phyloP scores from a whole-genome alignment of 2,797 vertebrate species.

The Hapalemur alaotrensis region DNA sequence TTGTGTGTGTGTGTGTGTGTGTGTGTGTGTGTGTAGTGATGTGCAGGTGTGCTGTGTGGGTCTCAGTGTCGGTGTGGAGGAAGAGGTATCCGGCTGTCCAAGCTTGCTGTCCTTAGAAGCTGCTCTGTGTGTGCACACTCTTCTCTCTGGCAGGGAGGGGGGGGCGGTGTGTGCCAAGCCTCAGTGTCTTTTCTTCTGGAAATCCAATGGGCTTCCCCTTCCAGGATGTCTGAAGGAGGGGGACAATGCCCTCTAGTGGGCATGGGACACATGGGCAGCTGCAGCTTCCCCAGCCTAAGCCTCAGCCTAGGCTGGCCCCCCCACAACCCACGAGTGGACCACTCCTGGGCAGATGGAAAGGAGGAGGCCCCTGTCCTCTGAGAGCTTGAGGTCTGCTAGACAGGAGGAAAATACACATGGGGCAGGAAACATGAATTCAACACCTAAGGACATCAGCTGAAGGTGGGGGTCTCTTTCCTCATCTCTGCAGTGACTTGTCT shows the following conservation, averaged over 20 bases:
- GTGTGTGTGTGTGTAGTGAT: neutral
- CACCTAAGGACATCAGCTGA: neutral
- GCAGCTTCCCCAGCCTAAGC: neutral
- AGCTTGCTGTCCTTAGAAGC: neutral
- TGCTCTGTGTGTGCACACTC: too few species aligned
- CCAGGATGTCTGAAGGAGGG: neutral
- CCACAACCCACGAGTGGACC: neutral
- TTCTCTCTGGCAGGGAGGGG: neutral
- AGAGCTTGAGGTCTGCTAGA: neutral
- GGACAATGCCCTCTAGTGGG: slow-evolving; percentile 62
- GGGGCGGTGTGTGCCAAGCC: too few species aligned
- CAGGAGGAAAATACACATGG: neutral
- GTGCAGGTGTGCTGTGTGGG: neutral
- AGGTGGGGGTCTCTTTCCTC: neutral
- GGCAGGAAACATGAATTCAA: neutral
- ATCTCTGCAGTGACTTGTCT: neutral
- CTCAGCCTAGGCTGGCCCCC: neutral
- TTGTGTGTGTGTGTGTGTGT: neutral
- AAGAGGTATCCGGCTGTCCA: neutral
- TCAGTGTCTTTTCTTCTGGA: neutral
- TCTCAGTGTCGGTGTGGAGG: neutral
- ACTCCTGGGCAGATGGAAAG: neutral
- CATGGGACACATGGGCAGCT: neutral
- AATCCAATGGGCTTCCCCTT: neutral
- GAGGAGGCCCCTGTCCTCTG: neutral